Evolutionary conservation across 1,140 invertebrate species (phyloP), one percentile per base, ranked within the genome.

Genomic region (Drosophila tristis): DNA sequence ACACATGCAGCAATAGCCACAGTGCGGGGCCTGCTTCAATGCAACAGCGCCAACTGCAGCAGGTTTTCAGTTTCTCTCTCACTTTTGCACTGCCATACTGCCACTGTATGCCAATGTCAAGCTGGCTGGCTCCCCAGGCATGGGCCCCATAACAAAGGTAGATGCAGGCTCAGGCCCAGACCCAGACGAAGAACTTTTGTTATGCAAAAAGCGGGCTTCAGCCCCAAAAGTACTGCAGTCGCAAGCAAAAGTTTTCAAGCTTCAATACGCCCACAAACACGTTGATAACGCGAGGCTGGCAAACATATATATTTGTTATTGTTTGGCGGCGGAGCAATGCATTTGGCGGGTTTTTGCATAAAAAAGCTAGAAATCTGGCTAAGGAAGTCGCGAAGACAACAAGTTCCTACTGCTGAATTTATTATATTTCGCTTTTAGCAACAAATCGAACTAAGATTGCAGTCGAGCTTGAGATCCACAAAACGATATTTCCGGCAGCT

Each of bases 181-280:
- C 42, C 31, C 49, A 63, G 45, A 61, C 20, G 58, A 54, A 81
- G 82, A 86, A 86, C 74, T 78, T 81, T 86, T 67, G 85, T 87
- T 87, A 87, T 87, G 82, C 84, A 89, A 73, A 87, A 70, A 76
- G 81, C 74, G 74, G 72, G 72, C 49, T 11, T 29, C 9, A 9
- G 25, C 35, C 8, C 35, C 35, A 39, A 39, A 7, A 48, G 26
- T 55, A 31, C 66, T 68, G 65, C 72, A 87, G 51, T 71, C 47
- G 68, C 47, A 60, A 51, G 54, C 45, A 53, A 66, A 62, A 80
- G 53, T 65, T 64, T 68, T 44, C 42, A 20, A 43, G 54, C 51
- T 20, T 20, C 45, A 43, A n/a, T 45, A 76, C 80, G 56, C 81
- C 74, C 75, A 76, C 76, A 56, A 61, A 51, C 71, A 78, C 47